phyloP scores from a whole-genome alignment of 2,888 invertebrate species.

The Dryocosmus kuriphilus region DNA sequence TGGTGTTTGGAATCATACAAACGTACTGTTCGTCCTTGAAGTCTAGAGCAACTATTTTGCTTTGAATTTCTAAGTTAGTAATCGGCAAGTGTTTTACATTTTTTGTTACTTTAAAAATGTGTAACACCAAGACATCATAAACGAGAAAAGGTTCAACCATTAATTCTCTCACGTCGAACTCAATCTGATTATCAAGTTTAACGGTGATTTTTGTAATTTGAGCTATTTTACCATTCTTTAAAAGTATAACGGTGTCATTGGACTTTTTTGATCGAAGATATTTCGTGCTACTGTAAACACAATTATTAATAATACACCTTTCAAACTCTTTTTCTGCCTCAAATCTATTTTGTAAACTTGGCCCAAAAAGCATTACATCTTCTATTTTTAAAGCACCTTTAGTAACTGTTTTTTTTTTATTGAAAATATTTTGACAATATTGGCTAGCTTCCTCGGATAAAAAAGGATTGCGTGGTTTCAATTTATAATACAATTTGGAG shows the following conservation, averaged over 20 bases:
- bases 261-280: background rate
- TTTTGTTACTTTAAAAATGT: background rate
- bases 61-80: background rate
- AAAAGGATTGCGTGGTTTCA: no score
- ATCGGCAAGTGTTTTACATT: background rate
- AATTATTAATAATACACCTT: no score
- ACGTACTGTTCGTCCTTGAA: background rate
- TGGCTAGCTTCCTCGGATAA: no score
- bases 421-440: no score
- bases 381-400: no score
- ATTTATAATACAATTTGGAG: background rate
- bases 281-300: background rate
- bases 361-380: no score
- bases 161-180: background rate
- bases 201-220: background rate
- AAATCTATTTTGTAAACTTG: no score
- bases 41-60: background rate
- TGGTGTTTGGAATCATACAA: no score
- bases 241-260: background rate
- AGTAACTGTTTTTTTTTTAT: no score
- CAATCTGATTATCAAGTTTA: background rate
- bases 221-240: background rate
- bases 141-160: background rate
- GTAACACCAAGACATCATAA: background rate
- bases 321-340: no score